phyloP scores from a whole-genome alignment of 2,113 vertebrate species.

The Strix uralensis region DNA sequence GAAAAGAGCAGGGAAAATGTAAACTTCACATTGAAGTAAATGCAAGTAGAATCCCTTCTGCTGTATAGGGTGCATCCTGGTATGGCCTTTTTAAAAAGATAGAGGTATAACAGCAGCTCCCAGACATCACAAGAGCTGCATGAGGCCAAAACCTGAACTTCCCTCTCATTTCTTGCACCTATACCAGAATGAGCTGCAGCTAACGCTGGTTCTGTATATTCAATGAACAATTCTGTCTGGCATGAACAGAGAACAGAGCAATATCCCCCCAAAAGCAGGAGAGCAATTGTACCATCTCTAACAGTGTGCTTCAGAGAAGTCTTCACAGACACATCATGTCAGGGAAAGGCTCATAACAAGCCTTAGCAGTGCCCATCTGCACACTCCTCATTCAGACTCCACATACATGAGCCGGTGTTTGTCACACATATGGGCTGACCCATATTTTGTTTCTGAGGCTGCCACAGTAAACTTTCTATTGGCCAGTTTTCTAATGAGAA shows the following conservation, averaged over 20 bases:
- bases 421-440: accelerated
- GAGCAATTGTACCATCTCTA: not conserved
- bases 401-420: not conserved
- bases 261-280: not conserved
- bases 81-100: not conserved
- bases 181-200: not conserved
- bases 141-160: not conserved
- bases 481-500: not conserved
- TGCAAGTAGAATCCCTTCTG: not conserved
- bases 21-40: not conserved
- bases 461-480: not conserved
- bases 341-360: not conserved
- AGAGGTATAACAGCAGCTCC: not conserved
- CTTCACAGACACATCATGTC: not conserved
- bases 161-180: not conserved
- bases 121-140: not conserved
- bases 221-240: not conserved
- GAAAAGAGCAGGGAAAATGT: not conserved
- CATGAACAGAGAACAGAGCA: not conserved
- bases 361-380: not conserved
- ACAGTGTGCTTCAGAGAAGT: not conserved
- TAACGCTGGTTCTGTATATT: not conserved
- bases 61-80: not conserved
- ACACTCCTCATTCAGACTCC: not conserved
- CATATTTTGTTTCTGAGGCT: not conserved